Conservation (phyloP, 2,797 vertebrate genomes). For the Acipenser ruthenus region DNA sequence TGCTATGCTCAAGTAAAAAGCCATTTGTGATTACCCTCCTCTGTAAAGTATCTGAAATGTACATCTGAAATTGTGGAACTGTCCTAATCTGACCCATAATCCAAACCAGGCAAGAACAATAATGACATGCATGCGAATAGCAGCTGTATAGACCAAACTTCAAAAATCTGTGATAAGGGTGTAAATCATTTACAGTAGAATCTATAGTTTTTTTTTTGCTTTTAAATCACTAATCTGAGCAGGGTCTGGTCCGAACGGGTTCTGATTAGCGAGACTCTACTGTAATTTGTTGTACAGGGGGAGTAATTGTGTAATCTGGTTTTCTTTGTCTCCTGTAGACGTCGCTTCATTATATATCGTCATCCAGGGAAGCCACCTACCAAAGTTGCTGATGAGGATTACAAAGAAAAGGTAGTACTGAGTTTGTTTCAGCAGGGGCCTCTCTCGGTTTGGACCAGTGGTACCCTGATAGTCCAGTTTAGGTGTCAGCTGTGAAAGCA, state of each 20-base stretch:
- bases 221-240: constrained; percentile 70
- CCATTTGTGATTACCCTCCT: too few relatives aligned
- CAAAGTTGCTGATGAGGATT: constrained; percentile 68
- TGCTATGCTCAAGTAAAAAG: too few relatives aligned
- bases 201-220: constrained; percentile 19
- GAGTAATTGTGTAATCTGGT: background rate
- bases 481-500: too few relatives aligned
- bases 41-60: too few relatives aligned
- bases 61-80: too few relatives aligned
- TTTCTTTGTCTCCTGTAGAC: constrained; percentile 43
- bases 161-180: background rate
- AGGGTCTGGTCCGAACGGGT: background rate
- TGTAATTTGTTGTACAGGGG: background rate
- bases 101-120: too few relatives aligned
- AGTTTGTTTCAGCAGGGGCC: too few relatives aligned
- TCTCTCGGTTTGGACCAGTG: too few relatives aligned
- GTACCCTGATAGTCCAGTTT: too few relatives aligned
- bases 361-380: constrained; percentile 80
- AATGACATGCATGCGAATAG: too few relatives aligned
- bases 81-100: too few relatives aligned
- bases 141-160: too few relatives aligned
- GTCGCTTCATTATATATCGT: constrained; percentile 80
- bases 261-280: background rate
- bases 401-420: constrained; percentile 67
- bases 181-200: background rate